These are phyloP conservation scores for Selenia dentaria DNA, from an alignment of 2,888 invertebrate species.

Conservation along the genomic window DNA sequence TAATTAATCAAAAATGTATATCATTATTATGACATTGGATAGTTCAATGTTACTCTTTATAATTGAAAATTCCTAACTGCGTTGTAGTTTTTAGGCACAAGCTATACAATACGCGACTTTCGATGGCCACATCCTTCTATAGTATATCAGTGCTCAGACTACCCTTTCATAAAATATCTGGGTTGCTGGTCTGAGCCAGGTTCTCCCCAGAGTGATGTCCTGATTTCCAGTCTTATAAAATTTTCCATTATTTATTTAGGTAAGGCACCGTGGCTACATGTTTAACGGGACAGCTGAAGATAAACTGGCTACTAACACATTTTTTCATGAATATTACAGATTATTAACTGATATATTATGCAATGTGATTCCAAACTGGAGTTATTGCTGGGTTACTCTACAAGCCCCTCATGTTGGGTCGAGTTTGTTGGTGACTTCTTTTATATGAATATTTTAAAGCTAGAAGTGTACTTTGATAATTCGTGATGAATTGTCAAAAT, in stretches of 20 bases:
- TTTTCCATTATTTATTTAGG: constrained; percentile 20
- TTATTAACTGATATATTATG: neutral
- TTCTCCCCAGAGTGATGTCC: constrained; percentile 12
- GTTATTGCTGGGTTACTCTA: no score
- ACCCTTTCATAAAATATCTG: constrained; percentile 20
- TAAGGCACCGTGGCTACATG: constrained; percentile 3
- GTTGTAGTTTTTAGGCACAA: no score
- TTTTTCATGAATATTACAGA: neutral
- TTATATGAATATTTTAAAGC: no score
- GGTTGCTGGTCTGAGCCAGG: constrained; percentile 11
- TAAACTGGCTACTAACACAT: neutral
- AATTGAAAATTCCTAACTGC: no score
- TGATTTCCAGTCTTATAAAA: constrained; percentile 23
- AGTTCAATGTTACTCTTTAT: no score
- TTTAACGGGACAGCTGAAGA: constrained; percentile 4
- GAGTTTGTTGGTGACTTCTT: no score
- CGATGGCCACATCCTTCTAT: neutral
- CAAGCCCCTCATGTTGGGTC: no score
- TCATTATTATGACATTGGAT: no score
- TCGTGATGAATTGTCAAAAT: no score
- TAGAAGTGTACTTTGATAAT: no score
- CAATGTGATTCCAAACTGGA: neutral
- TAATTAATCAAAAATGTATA: no score
- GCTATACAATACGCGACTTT: no score
- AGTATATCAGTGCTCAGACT: constrained; percentile 1